These are phyloP conservation scores for Pseudomyrmex cubaensis DNA, from an alignment of 1,140 invertebrate species.

Conservation along the genomic window DNA sequence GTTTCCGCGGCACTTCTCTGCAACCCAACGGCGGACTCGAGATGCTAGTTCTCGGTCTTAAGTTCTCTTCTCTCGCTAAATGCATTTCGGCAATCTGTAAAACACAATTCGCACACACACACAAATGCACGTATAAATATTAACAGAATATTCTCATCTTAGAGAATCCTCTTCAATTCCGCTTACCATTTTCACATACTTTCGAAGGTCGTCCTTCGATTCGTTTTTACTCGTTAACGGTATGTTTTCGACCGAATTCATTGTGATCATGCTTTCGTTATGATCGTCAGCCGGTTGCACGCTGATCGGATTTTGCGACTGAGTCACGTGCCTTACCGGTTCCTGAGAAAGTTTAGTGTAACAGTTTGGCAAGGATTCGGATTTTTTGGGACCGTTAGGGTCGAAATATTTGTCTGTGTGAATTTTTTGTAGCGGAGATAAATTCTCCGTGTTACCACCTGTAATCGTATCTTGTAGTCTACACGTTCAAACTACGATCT, in stretches of 20 bases:
- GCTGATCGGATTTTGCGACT: constrained; percentile 61
- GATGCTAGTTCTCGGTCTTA: constrained; percentile 68
- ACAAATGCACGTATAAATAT: background rate
- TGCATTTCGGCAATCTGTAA: constrained; percentile 80
- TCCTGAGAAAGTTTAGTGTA: constrained; percentile 71
- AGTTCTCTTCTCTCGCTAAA: constrained; percentile 75
- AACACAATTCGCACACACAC: constrained; percentile 7
- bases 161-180: background rate
- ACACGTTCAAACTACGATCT: background rate
- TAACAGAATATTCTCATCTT: background rate
- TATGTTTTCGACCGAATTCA: constrained; percentile 78
- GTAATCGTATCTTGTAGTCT: constrained; percentile 53
- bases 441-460: constrained; percentile 78
- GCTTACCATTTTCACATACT: constrained; percentile 82
- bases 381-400: constrained; percentile 71
- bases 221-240: constrained; percentile 75
- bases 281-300: constrained; percentile 69
- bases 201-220: constrained; percentile 79
- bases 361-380: constrained; percentile 75
- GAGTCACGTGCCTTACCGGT: constrained; percentile 73
- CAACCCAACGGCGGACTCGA: constrained; percentile 75
- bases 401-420: constrained; percentile 80
- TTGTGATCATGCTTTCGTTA: constrained; percentile 76
- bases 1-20: constrained; percentile 80
- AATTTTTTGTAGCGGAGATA: constrained; percentile 75